A percentile compares a stretch with the other conserved stretches of the same genome.
phyloP scores from a whole-genome alignment of 2,888 invertebrate species.

The Notodonta ziczac region DNA sequence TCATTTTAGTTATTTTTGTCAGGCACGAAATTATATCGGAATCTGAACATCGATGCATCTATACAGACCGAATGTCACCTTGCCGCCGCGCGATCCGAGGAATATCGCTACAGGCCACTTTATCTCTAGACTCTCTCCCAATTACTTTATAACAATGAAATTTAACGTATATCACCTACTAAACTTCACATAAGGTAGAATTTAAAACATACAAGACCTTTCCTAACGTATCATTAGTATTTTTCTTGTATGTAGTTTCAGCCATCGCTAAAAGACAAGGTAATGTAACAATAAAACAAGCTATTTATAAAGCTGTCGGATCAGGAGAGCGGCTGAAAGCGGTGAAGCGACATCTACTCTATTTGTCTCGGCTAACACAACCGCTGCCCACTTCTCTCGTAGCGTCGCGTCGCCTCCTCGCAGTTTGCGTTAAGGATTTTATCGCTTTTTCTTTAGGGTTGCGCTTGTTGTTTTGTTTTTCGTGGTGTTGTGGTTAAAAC shows the following conservation, averaged over 20 bases:
- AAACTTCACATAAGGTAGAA: neutral
- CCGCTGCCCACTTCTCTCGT: conserved; percentile 68
- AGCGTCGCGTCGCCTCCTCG: conserved; percentile 55
- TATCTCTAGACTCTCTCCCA: neutral
- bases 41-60: conserved; percentile 27
- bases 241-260: conserved; percentile 30
- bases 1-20: conserved; percentile 31
- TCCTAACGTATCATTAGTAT: conserved; percentile 11
- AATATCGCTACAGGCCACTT: neutral
- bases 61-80: conserved; percentile 14
- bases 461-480: conserved; percentile 45
- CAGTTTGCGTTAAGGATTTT: conserved; percentile 74
- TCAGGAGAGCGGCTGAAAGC: conserved; percentile 56
- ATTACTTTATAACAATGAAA: neutral
- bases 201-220: neutral
- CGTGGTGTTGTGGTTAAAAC: conserved; percentile 34
- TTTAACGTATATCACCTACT: no score
- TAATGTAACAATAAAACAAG: conserved; percentile 62
- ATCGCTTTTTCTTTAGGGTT: conserved; percentile 66
- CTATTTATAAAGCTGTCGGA: conserved; percentile 69
- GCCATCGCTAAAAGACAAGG: conserved; percentile 42
- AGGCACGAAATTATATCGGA: conserved; percentile 31
- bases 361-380: conserved; percentile 75
- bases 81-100: neutral
- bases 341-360: conserved; percentile 67